Evolutionary conservation across 2,888 invertebrate genomes (phyloP).

Genomic region (Phymatocera aterrima): DNA sequence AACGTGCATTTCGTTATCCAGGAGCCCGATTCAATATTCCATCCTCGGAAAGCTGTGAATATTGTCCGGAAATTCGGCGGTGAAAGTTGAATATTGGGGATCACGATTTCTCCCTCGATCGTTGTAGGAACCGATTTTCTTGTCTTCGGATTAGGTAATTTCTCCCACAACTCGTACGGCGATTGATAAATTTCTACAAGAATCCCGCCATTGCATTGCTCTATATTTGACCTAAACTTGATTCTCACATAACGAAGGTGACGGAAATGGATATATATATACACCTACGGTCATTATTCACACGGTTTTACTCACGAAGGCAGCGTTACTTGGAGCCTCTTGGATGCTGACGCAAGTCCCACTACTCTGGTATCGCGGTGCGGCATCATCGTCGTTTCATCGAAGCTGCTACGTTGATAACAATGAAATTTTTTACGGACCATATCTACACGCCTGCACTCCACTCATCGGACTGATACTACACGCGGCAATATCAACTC

Average conservation of each 20-base stretch:
- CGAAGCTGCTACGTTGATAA: background rate
- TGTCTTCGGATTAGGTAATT: no score
- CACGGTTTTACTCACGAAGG: background rate
- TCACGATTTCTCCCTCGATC: background rate
- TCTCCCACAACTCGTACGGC: no score
- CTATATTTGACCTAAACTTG: no score
- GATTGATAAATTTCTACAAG: no score
- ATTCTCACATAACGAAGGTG: no score
- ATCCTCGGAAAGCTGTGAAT: background rate
- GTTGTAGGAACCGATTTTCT: no score
- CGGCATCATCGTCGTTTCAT: background rate
- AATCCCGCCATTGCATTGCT: no score
- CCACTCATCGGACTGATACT: background rate
- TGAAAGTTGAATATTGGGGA: background rate
- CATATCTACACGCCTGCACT: background rate
- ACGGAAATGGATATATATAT: no score
- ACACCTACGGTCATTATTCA: background rate
- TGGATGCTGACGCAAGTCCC: background rate
- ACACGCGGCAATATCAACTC: no score
- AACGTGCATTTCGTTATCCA: background rate
- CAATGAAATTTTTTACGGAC: background rate
- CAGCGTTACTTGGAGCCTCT: background rate
- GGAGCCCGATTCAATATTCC: background rate
- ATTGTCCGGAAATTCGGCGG: constrained; percentile 9
- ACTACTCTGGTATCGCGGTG: background rate